These are phyloP conservation scores for human DNA, from an alignment of 2,113 vertebrate genomes.

Conservation along the genomic window DNA sequence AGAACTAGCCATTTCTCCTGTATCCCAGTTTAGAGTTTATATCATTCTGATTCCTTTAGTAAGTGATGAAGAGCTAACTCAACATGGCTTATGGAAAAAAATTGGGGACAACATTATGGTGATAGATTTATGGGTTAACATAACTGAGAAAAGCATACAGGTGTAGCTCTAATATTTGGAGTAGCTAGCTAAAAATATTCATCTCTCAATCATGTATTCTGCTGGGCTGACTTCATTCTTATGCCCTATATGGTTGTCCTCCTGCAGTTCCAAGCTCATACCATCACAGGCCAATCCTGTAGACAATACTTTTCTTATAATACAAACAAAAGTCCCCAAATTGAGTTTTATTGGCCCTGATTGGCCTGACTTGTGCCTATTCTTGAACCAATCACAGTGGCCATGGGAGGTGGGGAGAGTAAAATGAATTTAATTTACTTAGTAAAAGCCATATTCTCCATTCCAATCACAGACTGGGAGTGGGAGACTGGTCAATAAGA, in stretches of 20 bases:
- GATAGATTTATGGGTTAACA: background rate
- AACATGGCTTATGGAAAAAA: background rate
- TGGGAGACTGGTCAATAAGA: background rate
- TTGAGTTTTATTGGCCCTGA: background rate
- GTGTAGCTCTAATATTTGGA: background rate
- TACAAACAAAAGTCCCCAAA: slow-evolving; percentile 1
- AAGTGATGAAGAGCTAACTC: background rate
- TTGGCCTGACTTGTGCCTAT: background rate
- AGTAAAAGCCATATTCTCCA: background rate
- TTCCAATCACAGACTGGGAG: background rate
- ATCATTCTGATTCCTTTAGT: background rate
- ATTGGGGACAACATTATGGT: background rate
- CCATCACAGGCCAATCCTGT: background rate
- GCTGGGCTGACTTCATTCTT: background rate
- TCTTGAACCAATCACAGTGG: background rate
- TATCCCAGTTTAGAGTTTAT: background rate
- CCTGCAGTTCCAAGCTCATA: background rate
- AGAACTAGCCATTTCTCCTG: background rate
- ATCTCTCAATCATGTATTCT: background rate
- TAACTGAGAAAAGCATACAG: background rate
- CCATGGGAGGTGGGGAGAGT: background rate
- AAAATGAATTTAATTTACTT: slow-evolving; percentile 24
- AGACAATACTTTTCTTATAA: background rate
- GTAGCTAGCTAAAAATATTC: background rate
- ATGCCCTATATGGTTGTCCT: background rate